Evolutionary conservation across 2,113 vertebrate genomes (phyloP).

Genomic region (Siphamia tubifer): DNA sequence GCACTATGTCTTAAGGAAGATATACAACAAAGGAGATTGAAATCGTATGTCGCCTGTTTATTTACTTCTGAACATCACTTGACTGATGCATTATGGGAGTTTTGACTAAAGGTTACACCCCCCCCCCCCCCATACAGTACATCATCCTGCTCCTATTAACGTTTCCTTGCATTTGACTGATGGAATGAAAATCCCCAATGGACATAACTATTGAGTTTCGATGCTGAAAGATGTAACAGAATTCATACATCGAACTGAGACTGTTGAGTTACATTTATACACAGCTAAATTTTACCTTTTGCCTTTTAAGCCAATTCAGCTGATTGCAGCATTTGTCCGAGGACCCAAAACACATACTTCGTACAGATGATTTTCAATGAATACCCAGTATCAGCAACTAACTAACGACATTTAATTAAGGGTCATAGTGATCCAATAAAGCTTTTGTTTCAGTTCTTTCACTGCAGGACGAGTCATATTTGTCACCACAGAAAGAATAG

Average conservation of each 20-base stretch:
- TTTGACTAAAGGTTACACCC: background rate
- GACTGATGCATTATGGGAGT: background rate
- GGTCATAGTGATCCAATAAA: no score
- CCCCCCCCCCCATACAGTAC: no score
- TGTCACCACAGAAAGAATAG: background rate
- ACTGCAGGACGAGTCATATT: background rate
- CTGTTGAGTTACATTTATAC: no score
- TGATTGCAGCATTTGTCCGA: no score
- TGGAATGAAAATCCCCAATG: background rate
- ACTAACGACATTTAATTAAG: no score
- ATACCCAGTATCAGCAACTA: no score
- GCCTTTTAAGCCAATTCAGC: no score
- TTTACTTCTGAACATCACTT: background rate
- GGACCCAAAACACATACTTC: no score
- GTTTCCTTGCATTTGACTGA: background rate
- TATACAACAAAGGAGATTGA: background rate
- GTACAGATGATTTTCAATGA: no score
- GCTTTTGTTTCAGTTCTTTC: conserved; percentile 1
- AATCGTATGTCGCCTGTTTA: background rate
- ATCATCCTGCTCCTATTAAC: background rate
- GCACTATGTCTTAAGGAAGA: background rate
- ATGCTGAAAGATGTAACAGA: background rate
- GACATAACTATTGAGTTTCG: background rate
- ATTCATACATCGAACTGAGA: no score
- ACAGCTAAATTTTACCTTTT: no score